Percentiles rank a stretch among this genome's conserved stretches.
These are phyloP conservation scores for Teleogryllus occipitalis DNA, from an alignment of 1,140 invertebrate genomes.

Conservation along the genomic window DNA sequence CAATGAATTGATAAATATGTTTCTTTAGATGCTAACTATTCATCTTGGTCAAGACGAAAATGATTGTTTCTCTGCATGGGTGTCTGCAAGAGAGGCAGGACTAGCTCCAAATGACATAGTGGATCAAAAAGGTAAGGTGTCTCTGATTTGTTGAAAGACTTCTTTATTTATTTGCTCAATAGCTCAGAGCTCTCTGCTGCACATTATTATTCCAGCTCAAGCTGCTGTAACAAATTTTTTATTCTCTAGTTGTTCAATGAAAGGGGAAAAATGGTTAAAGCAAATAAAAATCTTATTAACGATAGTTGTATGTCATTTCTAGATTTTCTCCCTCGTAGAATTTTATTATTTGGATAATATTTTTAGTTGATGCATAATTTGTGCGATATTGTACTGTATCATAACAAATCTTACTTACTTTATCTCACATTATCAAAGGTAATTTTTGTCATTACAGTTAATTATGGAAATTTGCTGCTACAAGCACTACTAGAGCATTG, in stretches of 20 bases:
- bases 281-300: too few species aligned
- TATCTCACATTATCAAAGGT: neutral
- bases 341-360: too few species aligned
- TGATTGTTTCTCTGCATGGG: slow-evolving; percentile 97
- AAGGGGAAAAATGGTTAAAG: too few species aligned
- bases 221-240: too few species aligned
- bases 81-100: slow-evolving; percentile 90
- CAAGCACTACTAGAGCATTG: slow-evolving; percentile 94
- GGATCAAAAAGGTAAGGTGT: slow-evolving; percentile 69
- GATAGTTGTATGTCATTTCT: too few species aligned
- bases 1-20: neutral
- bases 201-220: too few species aligned
- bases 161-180: neutral
- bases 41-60: slow-evolving; percentile 94
- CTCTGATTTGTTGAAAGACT: neutral
- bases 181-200: too few species aligned
- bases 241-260: too few species aligned
- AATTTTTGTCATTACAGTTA: slow-evolving; percentile 52
- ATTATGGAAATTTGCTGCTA: slow-evolving; percentile 89
- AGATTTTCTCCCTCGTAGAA: too few species aligned
- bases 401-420: neutral
- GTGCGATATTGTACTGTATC: too few species aligned
- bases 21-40: slow-evolving; percentile 84
- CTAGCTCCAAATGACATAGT: slow-evolving; percentile 64
- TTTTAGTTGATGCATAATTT: too few species aligned